Percentiles rank a stretch among this genome's conserved stretches.
Evolutionary conservation across 1,140 invertebrate species (phyloP).

Genomic region (Probaryconus sp.): DNA sequence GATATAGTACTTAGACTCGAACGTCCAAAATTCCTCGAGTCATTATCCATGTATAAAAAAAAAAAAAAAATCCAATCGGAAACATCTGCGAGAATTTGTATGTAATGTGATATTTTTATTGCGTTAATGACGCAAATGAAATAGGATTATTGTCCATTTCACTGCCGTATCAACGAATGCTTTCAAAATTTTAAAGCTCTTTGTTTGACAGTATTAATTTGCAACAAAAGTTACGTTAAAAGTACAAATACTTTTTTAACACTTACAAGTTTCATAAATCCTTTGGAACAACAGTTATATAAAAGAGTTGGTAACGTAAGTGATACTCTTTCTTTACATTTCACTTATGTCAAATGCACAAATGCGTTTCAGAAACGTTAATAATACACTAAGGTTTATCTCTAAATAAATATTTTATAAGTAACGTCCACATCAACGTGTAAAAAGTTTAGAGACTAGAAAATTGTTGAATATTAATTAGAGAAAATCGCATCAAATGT

Average conservation of each 20-base stretch:
- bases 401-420: too few species aligned
- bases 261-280: constrained; percentile 1
- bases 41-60: constrained; percentile 1
- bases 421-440: too few species aligned
- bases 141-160: too few species aligned
- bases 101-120: constrained; percentile 58
- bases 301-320: constrained; percentile 10
- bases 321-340: constrained; percentile 59
- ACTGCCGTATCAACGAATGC: constrained; percentile 4
- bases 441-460: too few species aligned
- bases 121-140: constrained; percentile 17
- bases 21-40: constrained; percentile 29
- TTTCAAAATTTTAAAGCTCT: constrained; percentile 18
- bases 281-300: constrained; percentile 4
- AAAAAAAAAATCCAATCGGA: constrained; percentile 2
- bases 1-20: constrained; percentile 54
- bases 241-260: constrained; percentile 44
- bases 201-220: constrained; percentile 45
- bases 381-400: too few species aligned
- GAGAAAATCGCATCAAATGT: constrained; percentile 1
- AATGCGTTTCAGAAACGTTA: background rate
- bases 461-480: background rate
- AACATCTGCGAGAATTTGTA: constrained; percentile 33
- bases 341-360: constrained; percentile 36
- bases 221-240: constrained; percentile 14